Evolutionary conservation across 2,888 invertebrate species (phyloP).

Genomic region (Clepsis dumicolana): DNA sequence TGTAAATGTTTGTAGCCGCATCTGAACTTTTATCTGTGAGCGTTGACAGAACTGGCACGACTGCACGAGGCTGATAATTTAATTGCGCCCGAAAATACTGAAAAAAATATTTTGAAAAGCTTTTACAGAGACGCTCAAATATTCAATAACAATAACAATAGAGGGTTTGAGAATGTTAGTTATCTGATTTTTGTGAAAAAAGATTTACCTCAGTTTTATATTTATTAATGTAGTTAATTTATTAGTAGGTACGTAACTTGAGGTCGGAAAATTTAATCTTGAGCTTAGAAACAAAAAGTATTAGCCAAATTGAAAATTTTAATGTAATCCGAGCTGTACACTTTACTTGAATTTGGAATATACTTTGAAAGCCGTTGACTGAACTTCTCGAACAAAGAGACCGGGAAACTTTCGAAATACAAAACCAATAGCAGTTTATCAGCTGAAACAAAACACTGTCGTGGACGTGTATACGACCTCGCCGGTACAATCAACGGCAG

Average conservation of each 20-base stretch:
- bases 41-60: background rate
- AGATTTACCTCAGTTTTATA: background rate
- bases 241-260: background rate
- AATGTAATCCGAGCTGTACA: slow-evolving; percentile 12
- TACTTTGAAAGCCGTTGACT: slow-evolving; percentile 36
- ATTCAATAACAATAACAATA: background rate
- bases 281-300: slow-evolving; percentile 5
- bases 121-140: background rate
- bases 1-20: background rate
- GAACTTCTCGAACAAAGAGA: slow-evolving; percentile 35
- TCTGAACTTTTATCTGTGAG: background rate
- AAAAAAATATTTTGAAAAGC: background rate
- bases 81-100: background rate
- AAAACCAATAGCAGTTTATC: slow-evolving; percentile 62
- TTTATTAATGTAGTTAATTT: background rate
- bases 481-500: slow-evolving; percentile 57
- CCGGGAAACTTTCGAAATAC: slow-evolving; percentile 41
- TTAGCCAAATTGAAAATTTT: slow-evolving; percentile 18
- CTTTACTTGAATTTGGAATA: slow-evolving; percentile 22
- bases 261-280: background rate
- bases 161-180: background rate
- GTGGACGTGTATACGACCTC: slow-evolving; percentile 51
- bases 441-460: slow-evolving; percentile 56
- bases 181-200: background rate
- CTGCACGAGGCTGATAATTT: background rate